Conservation (phyloP, 2,797 vertebrate genomes). For the Siniperca undulata region DNA sequence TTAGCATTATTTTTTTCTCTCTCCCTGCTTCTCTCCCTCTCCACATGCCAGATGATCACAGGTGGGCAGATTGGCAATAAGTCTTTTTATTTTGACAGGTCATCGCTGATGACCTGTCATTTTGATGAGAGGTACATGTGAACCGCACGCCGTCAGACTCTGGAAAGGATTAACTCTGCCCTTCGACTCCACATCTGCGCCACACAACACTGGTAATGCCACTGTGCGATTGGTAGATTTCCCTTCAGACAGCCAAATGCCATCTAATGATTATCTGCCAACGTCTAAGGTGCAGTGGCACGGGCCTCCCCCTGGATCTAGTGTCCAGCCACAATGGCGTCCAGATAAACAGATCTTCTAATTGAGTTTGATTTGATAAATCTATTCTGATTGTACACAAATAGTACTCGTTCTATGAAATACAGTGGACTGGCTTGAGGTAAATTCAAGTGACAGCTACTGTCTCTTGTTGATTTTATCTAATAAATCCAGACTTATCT, state of each 20-base stretch:
- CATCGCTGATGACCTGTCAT: slow-evolving; percentile 34
- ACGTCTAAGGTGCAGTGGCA: slow-evolving; percentile 42
- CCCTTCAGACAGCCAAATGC: slow-evolving; percentile 63
- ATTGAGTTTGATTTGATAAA: slow-evolving; percentile 4
- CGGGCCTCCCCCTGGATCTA: slow-evolving; percentile 22
- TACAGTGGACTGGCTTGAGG: neutral
- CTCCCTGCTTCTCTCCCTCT: neutral
- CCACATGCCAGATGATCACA: slow-evolving; percentile 54
- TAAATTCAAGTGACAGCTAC: slow-evolving; percentile 2
- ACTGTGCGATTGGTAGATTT: slow-evolving; percentile 74
- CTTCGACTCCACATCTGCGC: slow-evolving; percentile 79
- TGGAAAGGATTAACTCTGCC: slow-evolving; percentile 79
- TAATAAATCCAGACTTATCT: slow-evolving; percentile 19
- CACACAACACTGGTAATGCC: slow-evolving; percentile 68
- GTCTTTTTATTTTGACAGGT: slow-evolving; percentile 52
- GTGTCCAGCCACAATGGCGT: neutral
- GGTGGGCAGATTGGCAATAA: slow-evolving; percentile 56
- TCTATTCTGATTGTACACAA: neutral
- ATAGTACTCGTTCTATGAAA: slow-evolving; percentile 4
- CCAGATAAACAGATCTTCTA: slow-evolving; percentile 20
- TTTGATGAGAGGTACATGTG: slow-evolving; percentile 71
- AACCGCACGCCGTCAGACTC: slow-evolving; percentile 44
- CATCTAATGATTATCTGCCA: slow-evolving; percentile 74
- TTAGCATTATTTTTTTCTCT: slow-evolving; percentile 10
- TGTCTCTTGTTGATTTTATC: slow-evolving; percentile 9